Evolutionary conservation across 2,888 invertebrate species (phyloP).

Genomic region (Argynnis bischoffii): DNA sequence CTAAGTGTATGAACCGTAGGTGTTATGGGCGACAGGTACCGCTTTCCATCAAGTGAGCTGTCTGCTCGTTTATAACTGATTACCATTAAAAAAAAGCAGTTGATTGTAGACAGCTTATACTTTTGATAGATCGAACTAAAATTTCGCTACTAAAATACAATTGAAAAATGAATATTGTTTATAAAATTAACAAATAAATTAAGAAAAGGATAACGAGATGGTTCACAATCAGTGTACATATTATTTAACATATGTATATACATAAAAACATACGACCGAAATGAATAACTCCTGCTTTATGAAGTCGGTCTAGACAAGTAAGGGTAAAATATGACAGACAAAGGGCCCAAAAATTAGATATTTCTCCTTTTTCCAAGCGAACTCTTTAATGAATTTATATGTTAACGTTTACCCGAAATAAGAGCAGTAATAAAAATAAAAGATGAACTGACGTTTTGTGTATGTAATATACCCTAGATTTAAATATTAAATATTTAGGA

Average conservation of each 20-base stretch:
- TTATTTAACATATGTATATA: not conserved
- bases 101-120: conserved; percentile 11
- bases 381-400: conserved; percentile 18
- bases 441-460: not conserved
- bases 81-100: no score
- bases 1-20: no score
- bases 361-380: conserved; percentile 11
- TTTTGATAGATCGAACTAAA: conserved; percentile 1
- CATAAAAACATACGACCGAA: not conserved
- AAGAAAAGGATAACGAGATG: no score
- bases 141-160: conserved; percentile 10
- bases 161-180: conserved; percentile 8
- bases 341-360: not conserved
- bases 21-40: no score
- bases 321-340: not conserved
- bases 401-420: conserved; percentile 1
- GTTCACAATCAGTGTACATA: not conserved
- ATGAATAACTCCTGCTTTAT: not conserved
- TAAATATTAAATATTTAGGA: no score
- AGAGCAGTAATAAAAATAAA: conserved; percentile 10
- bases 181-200: not conserved
- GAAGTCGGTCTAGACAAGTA: not conserved
- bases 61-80: no score
- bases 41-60: no score
- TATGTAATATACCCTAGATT: no score